These are phyloP conservation scores for Metridium senile DNA, from an alignment of 92 coral and sea anemone genomes.

Conservation along the genomic window DNA sequence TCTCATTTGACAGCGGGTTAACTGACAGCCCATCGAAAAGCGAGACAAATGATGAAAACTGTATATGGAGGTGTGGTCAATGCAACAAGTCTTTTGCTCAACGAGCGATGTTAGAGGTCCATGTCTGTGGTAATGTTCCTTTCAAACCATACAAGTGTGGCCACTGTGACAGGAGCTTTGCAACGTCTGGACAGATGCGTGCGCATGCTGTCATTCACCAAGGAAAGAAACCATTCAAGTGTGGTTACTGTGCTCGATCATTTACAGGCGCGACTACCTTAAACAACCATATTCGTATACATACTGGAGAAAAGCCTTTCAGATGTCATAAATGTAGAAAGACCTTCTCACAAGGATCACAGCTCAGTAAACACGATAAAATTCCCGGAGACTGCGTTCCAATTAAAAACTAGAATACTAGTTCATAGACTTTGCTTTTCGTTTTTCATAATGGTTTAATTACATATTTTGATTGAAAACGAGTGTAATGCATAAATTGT, in stretches of 20 bases:
- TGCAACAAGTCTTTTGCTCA: conserved; percentile 88
- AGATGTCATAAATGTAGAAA: conserved; percentile 83
- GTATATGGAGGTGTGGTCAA: conserved; percentile 89
- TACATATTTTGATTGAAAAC: no score
- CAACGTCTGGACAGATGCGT: conserved; percentile 84
- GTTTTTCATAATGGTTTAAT: no score
- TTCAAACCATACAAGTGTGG: conserved; percentile 91
- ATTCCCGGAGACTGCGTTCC: conserved; percentile 73
- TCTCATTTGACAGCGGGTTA: neutral
- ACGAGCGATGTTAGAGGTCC: conserved; percentile 81
- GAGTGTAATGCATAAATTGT: no score
- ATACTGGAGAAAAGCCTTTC: conserved; percentile 97
- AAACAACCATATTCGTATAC: conserved; percentile 93
- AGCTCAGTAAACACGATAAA: conserved; percentile 91
- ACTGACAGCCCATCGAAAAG: conserved; percentile 18
- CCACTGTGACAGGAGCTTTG: conserved; percentile 83
- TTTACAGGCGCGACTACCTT: conserved; percentile 97
- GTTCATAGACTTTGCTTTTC: no score
- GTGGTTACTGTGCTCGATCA: conserved; percentile 94
- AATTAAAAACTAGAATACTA: neutral
- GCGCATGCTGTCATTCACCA: conserved; percentile 96
- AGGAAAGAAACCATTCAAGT: conserved; percentile 93
- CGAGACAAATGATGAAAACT: conserved; percentile 61
- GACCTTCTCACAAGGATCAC: conserved; percentile 90
- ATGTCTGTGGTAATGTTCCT: conserved; percentile 71